Percentiles rank a stretch among this genome's conserved stretches.
These are phyloP conservation scores for Poecile montanus DNA, from an alignment of 2,797 vertebrate genomes.

Conservation along the genomic window DNA sequence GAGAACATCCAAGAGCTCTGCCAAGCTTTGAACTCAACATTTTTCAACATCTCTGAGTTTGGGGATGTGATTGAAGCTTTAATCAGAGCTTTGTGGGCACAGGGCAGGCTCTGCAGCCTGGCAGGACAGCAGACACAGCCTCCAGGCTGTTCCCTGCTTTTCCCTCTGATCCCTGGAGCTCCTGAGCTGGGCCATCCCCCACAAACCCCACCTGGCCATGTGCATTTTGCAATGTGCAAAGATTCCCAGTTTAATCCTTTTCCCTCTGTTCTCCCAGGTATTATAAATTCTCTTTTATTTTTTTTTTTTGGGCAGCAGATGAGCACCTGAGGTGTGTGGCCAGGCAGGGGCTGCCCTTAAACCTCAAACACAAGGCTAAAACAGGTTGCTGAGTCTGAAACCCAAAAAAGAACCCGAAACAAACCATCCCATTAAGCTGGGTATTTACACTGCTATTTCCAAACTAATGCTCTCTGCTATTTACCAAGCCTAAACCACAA, in stretches of 20 bases:
- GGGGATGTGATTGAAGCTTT: not conserved
- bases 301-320: not conserved
- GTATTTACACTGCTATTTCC: conserved; percentile 51
- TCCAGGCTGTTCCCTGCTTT: not conserved
- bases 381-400: conserved; percentile 1
- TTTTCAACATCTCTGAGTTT: accelerated
- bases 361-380: not conserved
- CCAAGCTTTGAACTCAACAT: not conserved
- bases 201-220: not conserved
- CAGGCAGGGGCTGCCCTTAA: not conserved
- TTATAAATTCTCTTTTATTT: not conserved
- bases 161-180: not conserved
- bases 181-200: not conserved
- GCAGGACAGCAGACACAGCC: not conserved
- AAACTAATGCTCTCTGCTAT: conserved; percentile 54
- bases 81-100: not conserved
- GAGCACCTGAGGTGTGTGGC: not conserved
- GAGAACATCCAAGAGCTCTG: not conserved
- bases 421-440: conserved; percentile 11
- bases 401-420: conserved; percentile 33
- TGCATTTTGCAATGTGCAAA: not conserved
- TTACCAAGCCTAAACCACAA: conserved; percentile 51
- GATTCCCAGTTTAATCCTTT: not conserved
- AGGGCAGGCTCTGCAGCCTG: not conserved
- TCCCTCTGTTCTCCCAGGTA: accelerated